Conservation (phyloP, 2,888 invertebrate genomes). For the Entomobrya proxima region DNA sequence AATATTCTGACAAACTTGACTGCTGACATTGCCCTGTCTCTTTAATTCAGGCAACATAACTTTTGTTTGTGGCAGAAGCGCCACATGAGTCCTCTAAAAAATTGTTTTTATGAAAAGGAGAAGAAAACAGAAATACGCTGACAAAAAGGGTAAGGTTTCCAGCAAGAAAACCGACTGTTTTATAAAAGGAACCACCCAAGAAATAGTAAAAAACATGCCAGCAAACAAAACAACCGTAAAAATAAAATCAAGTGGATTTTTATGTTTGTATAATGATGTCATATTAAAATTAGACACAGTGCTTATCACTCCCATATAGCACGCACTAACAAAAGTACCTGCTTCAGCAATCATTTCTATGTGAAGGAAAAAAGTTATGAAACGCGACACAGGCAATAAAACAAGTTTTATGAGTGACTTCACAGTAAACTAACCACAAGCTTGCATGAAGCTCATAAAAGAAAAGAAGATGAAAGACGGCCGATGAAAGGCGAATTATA, state of each 20-base stretch:
- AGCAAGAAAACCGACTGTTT: slow-evolving; percentile 8
- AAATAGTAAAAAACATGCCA: slow-evolving; percentile 9
- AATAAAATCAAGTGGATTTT: slow-evolving; percentile 28
- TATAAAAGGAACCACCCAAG: slow-evolving; percentile 52
- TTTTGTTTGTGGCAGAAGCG: slow-evolving; percentile 40
- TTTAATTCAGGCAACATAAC: slow-evolving; percentile 45
- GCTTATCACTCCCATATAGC: slow-evolving; percentile 43
- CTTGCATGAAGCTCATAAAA: slow-evolving; percentile 1
- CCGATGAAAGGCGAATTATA: not conserved
- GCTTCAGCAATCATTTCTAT: not conserved
- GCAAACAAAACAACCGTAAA: slow-evolving; percentile 36
- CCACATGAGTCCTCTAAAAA: slow-evolving; percentile 33
- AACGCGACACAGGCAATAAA: slow-evolving; percentile 21
- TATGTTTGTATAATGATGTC: slow-evolving; percentile 57
- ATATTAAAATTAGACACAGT: slow-evolving; percentile 55
- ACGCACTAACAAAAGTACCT: not conserved
- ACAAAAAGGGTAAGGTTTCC: slow-evolving; percentile 16
- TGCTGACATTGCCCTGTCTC: slow-evolving; percentile 55
- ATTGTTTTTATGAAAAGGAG: not conserved
- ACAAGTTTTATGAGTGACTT: slow-evolving; percentile 24
- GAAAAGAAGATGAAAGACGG: not conserved
- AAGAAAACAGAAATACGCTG: not conserved
- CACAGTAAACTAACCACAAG: not conserved
- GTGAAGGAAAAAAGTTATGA: not conserved
- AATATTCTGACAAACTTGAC: slow-evolving; percentile 48